These are phyloP conservation scores for Ernsta delagoae DNA, from an alignment of 2,888 invertebrate species.

Conservation along the genomic window DNA sequence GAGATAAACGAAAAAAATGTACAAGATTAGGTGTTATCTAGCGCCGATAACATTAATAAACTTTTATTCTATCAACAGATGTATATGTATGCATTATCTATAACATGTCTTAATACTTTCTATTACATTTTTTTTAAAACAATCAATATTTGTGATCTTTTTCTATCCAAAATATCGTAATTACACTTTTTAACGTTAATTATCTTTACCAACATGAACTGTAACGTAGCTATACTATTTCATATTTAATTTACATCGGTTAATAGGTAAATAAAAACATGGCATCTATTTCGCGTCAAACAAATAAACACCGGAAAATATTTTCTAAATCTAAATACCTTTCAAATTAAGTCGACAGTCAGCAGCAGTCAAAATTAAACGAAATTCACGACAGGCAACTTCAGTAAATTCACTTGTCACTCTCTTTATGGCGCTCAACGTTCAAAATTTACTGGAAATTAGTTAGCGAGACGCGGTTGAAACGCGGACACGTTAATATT, in stretches of 20 bases:
- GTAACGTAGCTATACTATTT: too few species aligned
- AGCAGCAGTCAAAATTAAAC: constrained; percentile 3
- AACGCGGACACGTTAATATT: constrained; percentile 59
- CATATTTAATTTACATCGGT: too few species aligned
- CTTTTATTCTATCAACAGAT: constrained; percentile 2
- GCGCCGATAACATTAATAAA: constrained; percentile 12
- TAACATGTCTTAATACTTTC: background rate
- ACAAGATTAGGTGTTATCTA: constrained; percentile 27
- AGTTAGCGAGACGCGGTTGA: constrained; percentile 13
- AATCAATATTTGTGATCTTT: too few species aligned
- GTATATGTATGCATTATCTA: background rate
- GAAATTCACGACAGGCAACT: constrained; percentile 29
- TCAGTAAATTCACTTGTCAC: constrained; percentile 35
- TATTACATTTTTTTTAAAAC: background rate
- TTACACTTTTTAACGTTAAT: too few species aligned
- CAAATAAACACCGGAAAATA: constrained; percentile 7
- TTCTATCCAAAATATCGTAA: too few species aligned
- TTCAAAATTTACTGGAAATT: constrained; percentile 33
- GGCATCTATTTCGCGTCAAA: background rate
- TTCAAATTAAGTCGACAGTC: constrained; percentile 8
- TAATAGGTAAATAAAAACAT: too few species aligned
- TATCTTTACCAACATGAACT: too few species aligned
- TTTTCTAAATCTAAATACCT: constrained; percentile 23
- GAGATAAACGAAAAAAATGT: constrained; percentile 29
- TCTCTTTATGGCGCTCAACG: constrained; percentile 3